Base-by-base conservation (phyloP, 2,113 vertebrate species). In the Pantherophis guttatus region DNA sequence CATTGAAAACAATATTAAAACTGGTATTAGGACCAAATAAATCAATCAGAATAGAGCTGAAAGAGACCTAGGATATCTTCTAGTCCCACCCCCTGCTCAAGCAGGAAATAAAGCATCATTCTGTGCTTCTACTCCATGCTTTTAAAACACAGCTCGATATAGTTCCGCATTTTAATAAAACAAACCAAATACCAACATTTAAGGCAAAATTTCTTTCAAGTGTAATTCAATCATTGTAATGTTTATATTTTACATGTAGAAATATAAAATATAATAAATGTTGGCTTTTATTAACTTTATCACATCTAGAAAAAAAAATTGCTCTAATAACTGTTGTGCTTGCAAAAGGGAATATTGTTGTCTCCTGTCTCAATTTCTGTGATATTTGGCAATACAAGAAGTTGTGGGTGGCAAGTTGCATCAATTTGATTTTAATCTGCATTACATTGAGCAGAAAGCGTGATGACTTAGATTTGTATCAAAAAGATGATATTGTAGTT, bases 191-290 rank as follows among this genome's bases (percentile, higher is more conserved):
- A 97, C 97, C 95, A 96, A 94, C 96, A 91, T 97, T 98, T 98
- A 97, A 98, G 97, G 97, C 98, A 97, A 98, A 98, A 96, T 96
- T 96, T 94, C 97, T 96, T 98, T 97, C 97, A 97, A 97, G 97
- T 97, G 96, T 96, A 97, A 97, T 98, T 98, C 97, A 98, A 97
- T 98, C 96, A 97, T 97, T 98, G 97, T 97, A 81, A 39, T 39
- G 39, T 97, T 98, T 98, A 98, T 98, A 70, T 98, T 98, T 98
- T 98, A 97, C 97, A 97, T 98, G 97, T 98, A 70, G n/a, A 70
- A 70, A 70, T 65, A 65, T 65, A n/a, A 65, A 65, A 65, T 70
- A 70, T 15, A 98, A 98, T 98, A 98, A 97, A 97, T 95, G 96
- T 96, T 94, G 88, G 93, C 93, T 97, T 98, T 97, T 97, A 98